Evolutionary conservation across 2,797 vertebrate genomes (phyloP).

Genomic region (Cyclura pinguis): DNA sequence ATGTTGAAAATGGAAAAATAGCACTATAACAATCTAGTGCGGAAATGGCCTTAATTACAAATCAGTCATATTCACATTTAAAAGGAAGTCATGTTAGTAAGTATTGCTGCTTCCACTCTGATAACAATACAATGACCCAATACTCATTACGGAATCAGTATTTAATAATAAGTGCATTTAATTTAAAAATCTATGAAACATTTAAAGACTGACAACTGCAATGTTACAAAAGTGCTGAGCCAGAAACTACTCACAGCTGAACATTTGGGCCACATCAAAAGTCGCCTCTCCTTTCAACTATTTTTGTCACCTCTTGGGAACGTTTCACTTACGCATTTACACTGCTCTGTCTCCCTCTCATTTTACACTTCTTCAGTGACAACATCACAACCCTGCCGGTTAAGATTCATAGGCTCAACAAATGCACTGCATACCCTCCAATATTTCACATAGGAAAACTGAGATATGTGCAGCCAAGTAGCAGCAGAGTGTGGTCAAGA

Average conservation of each 20-base stretch:
- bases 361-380: background rate
- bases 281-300: background rate
- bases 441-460: too few relatives aligned
- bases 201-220: background rate
- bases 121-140: background rate
- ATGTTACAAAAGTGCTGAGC: background rate
- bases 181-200: background rate
- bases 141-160: background rate
- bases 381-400: background rate
- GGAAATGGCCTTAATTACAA: background rate
- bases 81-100: background rate
- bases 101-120: background rate
- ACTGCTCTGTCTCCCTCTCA: background rate
- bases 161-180: background rate
- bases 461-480: too few relatives aligned
- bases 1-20: too few relatives aligned
- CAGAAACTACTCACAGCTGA: background rate
- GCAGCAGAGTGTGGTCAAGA: too few relatives aligned
- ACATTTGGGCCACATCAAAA: background rate
- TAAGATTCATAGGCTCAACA: background rate
- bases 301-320: background rate
- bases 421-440: too few relatives aligned
- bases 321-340: background rate
- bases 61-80: background rate
- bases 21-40: too few relatives aligned